Evolutionary conservation across 2,113 vertebrate genomes (phyloP), one percentile per base, ranked within the genome.

Genomic region (Corythaeola cristata): DNA sequence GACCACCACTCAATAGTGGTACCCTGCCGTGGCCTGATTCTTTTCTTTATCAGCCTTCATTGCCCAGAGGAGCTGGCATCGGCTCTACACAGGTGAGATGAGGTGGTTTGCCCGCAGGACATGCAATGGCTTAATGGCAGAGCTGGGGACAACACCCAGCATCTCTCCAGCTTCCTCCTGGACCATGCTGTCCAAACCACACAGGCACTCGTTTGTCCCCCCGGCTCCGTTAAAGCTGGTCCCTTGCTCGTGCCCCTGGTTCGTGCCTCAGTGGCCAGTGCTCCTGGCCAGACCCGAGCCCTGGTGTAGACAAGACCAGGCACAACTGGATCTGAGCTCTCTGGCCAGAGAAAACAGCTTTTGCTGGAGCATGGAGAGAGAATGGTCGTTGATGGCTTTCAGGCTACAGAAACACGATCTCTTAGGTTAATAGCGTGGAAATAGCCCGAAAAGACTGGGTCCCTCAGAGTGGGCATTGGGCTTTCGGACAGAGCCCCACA

Each of bases 311-410:
- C 44, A 77, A 58, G 90, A 72, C 3, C 11, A 93, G 67, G 44
- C 62, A 64, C 30, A 63, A 74, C 44, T 1, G 2, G 72, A 86
- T 67, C n/a, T 5, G n/a, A 58, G 50, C 0, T 6, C 67, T 63
- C 27, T 5, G 3, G 77, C 86, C 82, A 90, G 94, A 93, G 87
- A 90, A 93, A 95, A 93, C 83, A 93, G 60, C 45, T 55, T 69
- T 53, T 55, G 85, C 76, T 78, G 64, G 37, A 68, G 75, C 66
- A 73, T 1, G 3, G 59, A 58, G 88, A 50, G 53, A 33, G 60
- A 89, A 67, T 37, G 71, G 75, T 27, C 13, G 3, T 63, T 82
- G 74, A 77, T 53, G 66, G 50, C 33, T 84, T 69, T 74, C 68
- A 88, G 68, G 35, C 83, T 71, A 37, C 55, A 87, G 87, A 90